These are phyloP conservation scores for Neomonachus schauinslandi DNA, from an alignment of 2,113 vertebrate species.

Conservation along the genomic window DNA sequence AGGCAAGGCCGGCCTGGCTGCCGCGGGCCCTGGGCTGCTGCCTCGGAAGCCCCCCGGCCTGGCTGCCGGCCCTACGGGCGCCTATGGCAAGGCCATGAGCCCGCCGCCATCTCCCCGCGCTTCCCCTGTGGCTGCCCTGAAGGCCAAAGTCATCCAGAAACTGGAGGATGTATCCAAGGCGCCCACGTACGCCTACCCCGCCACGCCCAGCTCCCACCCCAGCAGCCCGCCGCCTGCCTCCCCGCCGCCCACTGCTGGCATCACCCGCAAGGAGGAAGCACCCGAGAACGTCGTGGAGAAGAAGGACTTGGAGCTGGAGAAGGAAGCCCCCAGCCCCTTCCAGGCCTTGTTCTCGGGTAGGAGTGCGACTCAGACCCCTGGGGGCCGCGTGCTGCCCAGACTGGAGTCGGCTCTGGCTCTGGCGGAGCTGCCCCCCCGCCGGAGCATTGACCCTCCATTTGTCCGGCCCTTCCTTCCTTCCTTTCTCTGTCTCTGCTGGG, in stretches of 20 bases:
- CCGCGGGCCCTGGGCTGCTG: constrained; percentile 86
- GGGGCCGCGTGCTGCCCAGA: neutral
- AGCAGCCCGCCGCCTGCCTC: constrained; percentile 86
- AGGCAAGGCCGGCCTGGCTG: constrained; percentile 87
- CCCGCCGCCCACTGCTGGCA: constrained; percentile 87
- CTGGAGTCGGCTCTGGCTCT: neutral
- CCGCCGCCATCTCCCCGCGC: constrained; percentile 87
- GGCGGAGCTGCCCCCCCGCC: fast-evolving
- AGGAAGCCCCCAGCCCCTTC: constrained; percentile 87
- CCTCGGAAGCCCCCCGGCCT: constrained; percentile 90
- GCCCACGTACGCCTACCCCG: constrained; percentile 89
- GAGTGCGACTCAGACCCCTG: fast-evolving
- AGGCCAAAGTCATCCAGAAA: constrained; percentile 93
- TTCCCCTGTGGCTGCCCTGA: constrained; percentile 90
- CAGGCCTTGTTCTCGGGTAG: constrained; percentile 92
- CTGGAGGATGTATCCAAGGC: constrained; percentile 89
- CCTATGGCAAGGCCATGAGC: constrained; percentile 90
- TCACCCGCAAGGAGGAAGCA: constrained; percentile 92
- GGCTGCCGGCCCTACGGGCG: constrained; percentile 87
- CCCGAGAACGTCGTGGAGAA: constrained; percentile 88
- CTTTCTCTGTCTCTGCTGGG: neutral
- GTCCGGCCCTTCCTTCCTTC: fast-evolving
- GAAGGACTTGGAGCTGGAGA: constrained; percentile 89
- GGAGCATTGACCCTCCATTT: fast-evolving
- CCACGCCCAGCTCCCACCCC: constrained; percentile 90